Conservation (phyloP, 1,140 invertebrate genomes). For the Hydropsyche tenuis region DNA sequence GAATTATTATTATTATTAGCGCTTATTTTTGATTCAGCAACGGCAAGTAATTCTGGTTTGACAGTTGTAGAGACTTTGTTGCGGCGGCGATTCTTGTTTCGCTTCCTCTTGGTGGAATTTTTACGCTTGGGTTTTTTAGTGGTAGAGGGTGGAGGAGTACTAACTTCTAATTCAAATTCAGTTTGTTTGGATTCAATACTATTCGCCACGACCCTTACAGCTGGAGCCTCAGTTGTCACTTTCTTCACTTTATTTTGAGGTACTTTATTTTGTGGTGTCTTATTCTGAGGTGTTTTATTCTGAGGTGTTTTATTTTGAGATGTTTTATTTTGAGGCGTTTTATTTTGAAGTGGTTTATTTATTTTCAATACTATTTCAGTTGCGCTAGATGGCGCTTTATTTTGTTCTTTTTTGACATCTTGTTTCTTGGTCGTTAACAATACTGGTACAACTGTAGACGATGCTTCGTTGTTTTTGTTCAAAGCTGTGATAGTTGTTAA, state of each 20-base stretch:
- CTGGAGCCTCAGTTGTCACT: slow-evolving; percentile 34
- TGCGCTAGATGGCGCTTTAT: slow-evolving; percentile 50
- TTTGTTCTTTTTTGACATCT: slow-evolving; percentile 40
- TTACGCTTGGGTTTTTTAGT: slow-evolving; percentile 61
- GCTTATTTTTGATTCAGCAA: slow-evolving; percentile 61
- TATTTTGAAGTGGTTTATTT: slow-evolving; percentile 65
- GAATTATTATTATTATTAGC: slow-evolving; percentile 56
- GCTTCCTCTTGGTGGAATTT: slow-evolving; percentile 57
- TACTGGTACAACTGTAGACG: slow-evolving; percentile 32
- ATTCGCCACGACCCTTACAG: slow-evolving; percentile 40
- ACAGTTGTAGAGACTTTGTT: slow-evolving; percentile 53
- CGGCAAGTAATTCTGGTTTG: slow-evolving; percentile 61
- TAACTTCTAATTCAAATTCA: slow-evolving; percentile 64
- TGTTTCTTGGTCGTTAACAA: slow-evolving; percentile 42
- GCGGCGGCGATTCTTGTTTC: slow-evolving; percentile 61
- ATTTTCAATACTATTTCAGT: slow-evolving; percentile 56
- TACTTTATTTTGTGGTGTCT: too few relatives aligned
- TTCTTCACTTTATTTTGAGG: slow-evolving; percentile 58
- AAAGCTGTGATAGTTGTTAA: slow-evolving; percentile 51
- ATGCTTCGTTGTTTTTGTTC: not conserved
- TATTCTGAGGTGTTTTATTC: too few relatives aligned
- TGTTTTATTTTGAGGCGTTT: too few relatives aligned
- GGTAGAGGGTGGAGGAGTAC: slow-evolving; percentile 57
- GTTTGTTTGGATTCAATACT: slow-evolving; percentile 65
- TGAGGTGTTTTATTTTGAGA: too few relatives aligned